Conservation (phyloP, 2,888 invertebrate species). For the Criorhina ranunculi region DNA sequence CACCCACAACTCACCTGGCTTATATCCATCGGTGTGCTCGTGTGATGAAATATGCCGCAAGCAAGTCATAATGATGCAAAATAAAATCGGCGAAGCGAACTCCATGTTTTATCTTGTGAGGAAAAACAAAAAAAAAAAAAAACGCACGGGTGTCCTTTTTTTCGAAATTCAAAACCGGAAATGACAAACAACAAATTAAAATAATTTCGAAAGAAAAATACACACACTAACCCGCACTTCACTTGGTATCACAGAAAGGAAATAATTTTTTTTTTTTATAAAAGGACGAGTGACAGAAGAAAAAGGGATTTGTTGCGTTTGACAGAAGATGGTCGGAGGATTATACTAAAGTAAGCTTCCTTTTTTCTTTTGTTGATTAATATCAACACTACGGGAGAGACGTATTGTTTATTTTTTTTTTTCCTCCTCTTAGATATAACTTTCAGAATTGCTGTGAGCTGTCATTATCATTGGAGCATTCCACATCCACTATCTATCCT, state of each 20-base stretch:
- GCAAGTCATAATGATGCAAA: conserved; percentile 80
- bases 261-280: conserved; percentile 29
- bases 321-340: conserved; percentile 33
- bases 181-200: conserved; percentile 26
- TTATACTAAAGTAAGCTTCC: conserved; percentile 15
- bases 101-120: conserved; percentile 70
- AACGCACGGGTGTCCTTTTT: conserved; percentile 9
- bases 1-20: conserved; percentile 82
- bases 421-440: conserved; percentile 33
- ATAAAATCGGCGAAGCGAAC: conserved; percentile 77
- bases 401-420: conserved; percentile 20
- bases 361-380: conserved; percentile 44
- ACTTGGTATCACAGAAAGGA: conserved; percentile 49
- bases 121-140: background rate
- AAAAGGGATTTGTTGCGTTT: conserved; percentile 56
- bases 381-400: conserved; percentile 50
- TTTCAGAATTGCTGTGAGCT: conserved; percentile 39
- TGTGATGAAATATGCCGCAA: conserved; percentile 81
- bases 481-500: conserved; percentile 32
- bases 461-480: conserved; percentile 55
- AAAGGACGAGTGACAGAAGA: conserved; percentile 33
- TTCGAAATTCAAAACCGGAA: conserved; percentile 42
- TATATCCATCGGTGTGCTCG: conserved; percentile 84
- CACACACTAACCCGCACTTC: conserved; percentile 27
- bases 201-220: conserved; percentile 19